Evolutionary conservation across 2,113 vertebrate species (phyloP).

Genomic region (Irena cyanogastra): DNA sequence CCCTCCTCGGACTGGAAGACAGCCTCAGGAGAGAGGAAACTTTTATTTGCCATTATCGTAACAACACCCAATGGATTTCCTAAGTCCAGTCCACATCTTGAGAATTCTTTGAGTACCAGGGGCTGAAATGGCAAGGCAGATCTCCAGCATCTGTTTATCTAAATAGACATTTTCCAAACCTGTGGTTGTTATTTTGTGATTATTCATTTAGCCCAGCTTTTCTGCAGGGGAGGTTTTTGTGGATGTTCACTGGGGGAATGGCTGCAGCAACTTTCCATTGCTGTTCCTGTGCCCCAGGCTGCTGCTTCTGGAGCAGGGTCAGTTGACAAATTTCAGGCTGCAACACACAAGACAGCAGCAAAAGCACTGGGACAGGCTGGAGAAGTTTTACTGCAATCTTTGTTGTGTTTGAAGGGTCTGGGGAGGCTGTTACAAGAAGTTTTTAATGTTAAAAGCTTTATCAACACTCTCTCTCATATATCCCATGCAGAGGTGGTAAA

Average conservation of each 20-base stretch:
- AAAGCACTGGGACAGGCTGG: not conserved
- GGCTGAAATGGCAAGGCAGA: not conserved
- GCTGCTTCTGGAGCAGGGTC: not conserved
- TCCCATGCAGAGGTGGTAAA: not conserved
- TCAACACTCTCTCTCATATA: not conserved
- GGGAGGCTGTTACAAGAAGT: not conserved
- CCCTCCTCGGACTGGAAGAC: not conserved
- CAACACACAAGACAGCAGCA: not conserved
- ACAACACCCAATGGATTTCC: not conserved
- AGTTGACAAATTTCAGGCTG: not conserved
- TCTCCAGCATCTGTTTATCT: not conserved
- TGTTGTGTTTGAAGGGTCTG: not conserved
- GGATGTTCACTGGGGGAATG: not conserved
- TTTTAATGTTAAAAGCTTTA: not conserved
- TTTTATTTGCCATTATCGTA: not conserved
- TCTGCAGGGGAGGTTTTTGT: not conserved
- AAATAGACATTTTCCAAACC: not conserved
- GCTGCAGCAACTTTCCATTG: not conserved
- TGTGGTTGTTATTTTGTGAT: not conserved
- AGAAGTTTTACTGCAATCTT: not conserved
- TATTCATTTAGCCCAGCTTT: not conserved
- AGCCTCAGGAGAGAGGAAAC: not conserved
- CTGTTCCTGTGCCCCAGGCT: not conserved
- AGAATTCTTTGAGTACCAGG: not conserved
- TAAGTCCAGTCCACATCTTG: not conserved